Conservation (phyloP, 2,797 vertebrate genomes). For the Trachops cirrhosus region DNA sequence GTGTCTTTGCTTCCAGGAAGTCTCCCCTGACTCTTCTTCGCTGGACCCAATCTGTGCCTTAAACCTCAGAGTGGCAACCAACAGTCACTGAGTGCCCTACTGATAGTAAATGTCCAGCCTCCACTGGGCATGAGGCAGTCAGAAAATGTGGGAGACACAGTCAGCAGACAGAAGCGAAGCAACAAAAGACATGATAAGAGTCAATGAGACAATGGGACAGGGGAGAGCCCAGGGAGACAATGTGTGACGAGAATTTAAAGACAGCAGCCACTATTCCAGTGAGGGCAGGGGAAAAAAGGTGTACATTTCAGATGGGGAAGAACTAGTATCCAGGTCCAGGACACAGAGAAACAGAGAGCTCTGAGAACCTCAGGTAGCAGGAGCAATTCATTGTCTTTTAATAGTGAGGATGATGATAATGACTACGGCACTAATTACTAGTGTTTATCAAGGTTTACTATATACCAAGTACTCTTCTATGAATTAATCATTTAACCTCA, state of each 20-base stretch:
- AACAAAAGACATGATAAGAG: not conserved
- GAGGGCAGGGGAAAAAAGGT: not conserved
- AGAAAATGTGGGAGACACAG: not conserved
- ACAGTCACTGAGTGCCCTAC: not conserved
- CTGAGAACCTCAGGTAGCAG: not conserved
- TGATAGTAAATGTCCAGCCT: not conserved
- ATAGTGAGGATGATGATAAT: not conserved
- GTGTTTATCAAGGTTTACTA: not conserved
- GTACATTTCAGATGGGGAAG: not conserved
- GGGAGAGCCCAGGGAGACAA: not conserved
- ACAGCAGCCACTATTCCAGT: not conserved
- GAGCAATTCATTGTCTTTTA: not conserved
- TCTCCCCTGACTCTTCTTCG: not conserved
- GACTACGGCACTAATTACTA: not conserved
- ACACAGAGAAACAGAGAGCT: not conserved
- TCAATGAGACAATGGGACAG: not conserved
- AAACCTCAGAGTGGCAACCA: not conserved
- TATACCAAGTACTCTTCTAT: not conserved
- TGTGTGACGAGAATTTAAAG: not conserved
- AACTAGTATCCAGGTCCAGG: not conserved
- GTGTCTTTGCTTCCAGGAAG: conserved; percentile 25
- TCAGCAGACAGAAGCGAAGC: not conserved
- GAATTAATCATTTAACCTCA: not conserved
- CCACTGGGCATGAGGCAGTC: not conserved
- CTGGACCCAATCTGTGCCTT: not conserved